Evolutionary conservation across 2,113 vertebrate species (phyloP).

Genomic region (Euleptes europaea): DNA sequence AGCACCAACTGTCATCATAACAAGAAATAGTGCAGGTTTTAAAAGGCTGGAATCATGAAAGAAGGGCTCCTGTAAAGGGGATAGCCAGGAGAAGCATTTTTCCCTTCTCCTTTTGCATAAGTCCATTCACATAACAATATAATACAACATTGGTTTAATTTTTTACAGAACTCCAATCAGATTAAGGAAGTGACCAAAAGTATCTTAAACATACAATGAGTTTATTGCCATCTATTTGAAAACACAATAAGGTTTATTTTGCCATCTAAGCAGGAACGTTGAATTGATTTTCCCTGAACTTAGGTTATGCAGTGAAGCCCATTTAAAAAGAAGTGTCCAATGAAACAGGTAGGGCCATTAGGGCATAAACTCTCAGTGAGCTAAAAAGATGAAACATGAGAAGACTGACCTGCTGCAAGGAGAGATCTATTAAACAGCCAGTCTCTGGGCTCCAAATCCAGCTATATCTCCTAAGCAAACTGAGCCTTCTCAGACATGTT

Average conservation of each 20-base stretch:
- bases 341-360: conserved; percentile 46
- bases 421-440: conserved; percentile 54
- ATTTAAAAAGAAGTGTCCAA: conserved; percentile 53
- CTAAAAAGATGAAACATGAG: conserved; percentile 54
- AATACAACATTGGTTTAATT: conserved; percentile 29
- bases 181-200: not conserved
- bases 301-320: conserved; percentile 25
- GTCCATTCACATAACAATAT: not conserved
- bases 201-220: conserved; percentile 32
- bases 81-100: too few species aligned
- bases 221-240: conserved; percentile 31
- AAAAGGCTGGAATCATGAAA: too few species aligned
- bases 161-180: conserved; percentile 28
- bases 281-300: conserved; percentile 36
- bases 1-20: too few species aligned
- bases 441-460: conserved; percentile 63
- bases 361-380: conserved; percentile 59
- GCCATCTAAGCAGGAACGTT: conserved; percentile 14
- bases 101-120: too few species aligned
- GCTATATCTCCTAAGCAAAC: conserved; percentile 63
- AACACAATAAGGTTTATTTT: conserved; percentile 33
- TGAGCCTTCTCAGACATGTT: conserved; percentile 64
- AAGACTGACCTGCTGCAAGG: conserved; percentile 53
- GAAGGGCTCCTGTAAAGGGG: too few species aligned
- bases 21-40: too few species aligned